phyloP scores from a whole-genome alignment of 1,140 invertebrate species.

The Nephila pilipes region DNA sequence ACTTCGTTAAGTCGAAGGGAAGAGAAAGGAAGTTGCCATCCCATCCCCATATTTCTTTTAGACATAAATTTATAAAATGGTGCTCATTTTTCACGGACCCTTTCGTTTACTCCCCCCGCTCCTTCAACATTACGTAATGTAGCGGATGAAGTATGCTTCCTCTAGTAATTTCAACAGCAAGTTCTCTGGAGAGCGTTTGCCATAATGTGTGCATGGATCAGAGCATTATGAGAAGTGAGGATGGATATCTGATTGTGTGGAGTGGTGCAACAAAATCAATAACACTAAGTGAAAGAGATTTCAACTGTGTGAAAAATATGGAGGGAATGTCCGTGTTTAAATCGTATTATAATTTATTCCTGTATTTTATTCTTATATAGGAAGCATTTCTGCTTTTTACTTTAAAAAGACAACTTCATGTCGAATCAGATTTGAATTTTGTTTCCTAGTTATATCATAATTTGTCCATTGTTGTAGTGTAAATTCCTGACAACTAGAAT shows the following conservation, averaged over 20 bases:
- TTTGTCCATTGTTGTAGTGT: no score
- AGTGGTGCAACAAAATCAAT: neutral
- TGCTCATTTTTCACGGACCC: constrained; percentile 12
- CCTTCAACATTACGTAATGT: neutral
- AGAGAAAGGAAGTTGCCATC: neutral
- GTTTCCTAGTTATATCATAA: no score
- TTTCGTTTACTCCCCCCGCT: neutral
- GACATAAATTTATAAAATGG: constrained; percentile 47
- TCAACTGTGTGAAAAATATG: neutral
- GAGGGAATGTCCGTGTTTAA: no score
- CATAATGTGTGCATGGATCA: neutral
- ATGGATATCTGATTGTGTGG: neutral
- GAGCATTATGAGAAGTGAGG: neutral
- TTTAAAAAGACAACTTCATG: no score
- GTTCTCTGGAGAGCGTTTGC: neutral
- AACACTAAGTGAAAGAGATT: neutral
- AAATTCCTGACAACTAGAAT: no score
- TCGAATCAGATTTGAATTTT: no score
- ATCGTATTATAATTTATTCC: neutral
- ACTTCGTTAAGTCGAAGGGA: constrained; percentile 4
- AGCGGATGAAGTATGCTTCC: constrained; percentile 39
- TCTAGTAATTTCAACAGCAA: neutral
- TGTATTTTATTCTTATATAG: neutral
- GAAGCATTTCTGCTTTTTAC: no score
- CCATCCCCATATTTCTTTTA: constrained; percentile 22